These are phyloP conservation scores for Nycticebus coucang DNA, from an alignment of 2,113 vertebrate species.

Conservation along the genomic window DNA sequence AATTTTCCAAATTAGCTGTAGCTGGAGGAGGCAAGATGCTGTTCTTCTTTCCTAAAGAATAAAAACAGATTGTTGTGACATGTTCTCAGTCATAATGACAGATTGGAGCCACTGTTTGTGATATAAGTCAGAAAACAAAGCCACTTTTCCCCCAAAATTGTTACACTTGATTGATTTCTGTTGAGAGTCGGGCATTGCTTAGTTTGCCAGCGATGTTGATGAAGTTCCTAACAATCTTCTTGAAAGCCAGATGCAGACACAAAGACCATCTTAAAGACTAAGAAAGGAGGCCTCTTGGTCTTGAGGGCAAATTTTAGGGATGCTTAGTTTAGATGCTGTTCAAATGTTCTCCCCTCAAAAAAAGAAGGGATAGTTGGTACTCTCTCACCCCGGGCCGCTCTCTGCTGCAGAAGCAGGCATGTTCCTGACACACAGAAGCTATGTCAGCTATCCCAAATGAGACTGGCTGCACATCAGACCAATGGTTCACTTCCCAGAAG, in stretches of 20 bases:
- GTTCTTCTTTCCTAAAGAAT: conserved; percentile 83
- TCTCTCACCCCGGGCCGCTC: neutral
- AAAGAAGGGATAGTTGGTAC: neutral
- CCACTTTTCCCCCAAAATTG: conserved; percentile 51
- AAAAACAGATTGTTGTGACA: conserved; percentile 88
- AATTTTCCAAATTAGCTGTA: conserved; percentile 87
- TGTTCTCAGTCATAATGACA: conserved; percentile 87
- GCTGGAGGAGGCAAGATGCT: conserved; percentile 85
- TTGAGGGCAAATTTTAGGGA: conserved; percentile 27
- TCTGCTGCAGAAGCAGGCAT: neutral
- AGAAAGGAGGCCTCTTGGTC: conserved; percentile 20
- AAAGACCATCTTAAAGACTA: conserved; percentile 63
- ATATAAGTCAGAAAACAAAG: conserved; percentile 65
- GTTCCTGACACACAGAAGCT: neutral
- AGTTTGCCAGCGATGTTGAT: conserved; percentile 73
- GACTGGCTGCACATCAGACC: neutral
- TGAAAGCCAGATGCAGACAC: conserved; percentile 75
- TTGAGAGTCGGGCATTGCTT: conserved; percentile 77
- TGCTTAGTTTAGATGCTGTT: neutral
- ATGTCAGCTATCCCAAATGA: neutral
- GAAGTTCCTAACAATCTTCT: conserved; percentile 77
- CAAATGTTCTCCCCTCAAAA: neutral
- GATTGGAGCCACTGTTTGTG: conserved; percentile 80
- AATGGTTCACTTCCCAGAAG: neutral
- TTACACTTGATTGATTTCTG: conserved; percentile 74